These are phyloP conservation scores for Oikopleura vanhoeffeni DNA, from an alignment of 23 tunicate species.

Conservation along the genomic window DNA sequence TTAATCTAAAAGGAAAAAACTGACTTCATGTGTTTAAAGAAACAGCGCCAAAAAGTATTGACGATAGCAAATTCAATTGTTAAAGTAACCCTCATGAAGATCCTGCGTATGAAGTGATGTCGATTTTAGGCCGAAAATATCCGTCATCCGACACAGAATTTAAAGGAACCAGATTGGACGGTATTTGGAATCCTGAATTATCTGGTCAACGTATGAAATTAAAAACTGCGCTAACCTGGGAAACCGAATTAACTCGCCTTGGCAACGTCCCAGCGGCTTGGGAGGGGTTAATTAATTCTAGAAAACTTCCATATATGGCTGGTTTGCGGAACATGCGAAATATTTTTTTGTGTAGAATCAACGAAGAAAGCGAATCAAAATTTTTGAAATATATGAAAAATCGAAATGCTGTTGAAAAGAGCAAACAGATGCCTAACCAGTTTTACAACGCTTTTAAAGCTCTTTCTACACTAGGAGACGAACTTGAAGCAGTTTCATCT, in stretches of 20 bases:
- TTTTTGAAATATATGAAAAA: neutral
- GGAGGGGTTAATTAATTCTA: conserved; percentile 25
- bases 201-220: conserved; percentile 52
- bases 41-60: too few relatives aligned
- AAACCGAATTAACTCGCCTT: conserved; percentile 28
- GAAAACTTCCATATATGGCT: conserved; percentile 53
- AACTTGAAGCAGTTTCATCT: conserved; percentile 21
- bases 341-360: conserved; percentile 21
- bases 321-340: conserved; percentile 45
- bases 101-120: conserved; percentile 54
- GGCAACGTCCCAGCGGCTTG: conserved; percentile 35
- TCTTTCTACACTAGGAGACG: conserved; percentile 24
- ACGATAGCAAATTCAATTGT: too few relatives aligned
- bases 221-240: conserved; percentile 38
- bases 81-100: too few relatives aligned
- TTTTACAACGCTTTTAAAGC: conserved; percentile 38
- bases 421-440: conserved; percentile 40
- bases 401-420: conserved; percentile 23
- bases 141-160: neutral
- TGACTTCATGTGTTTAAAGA: too few relatives aligned
- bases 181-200: conserved; percentile 26
- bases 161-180: conserved; percentile 21
- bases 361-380: neutral
- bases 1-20: too few relatives aligned
- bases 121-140: conserved; percentile 37